Conservation (phyloP, 2,113 vertebrate genomes). For the Coracopsis vasa region DNA sequence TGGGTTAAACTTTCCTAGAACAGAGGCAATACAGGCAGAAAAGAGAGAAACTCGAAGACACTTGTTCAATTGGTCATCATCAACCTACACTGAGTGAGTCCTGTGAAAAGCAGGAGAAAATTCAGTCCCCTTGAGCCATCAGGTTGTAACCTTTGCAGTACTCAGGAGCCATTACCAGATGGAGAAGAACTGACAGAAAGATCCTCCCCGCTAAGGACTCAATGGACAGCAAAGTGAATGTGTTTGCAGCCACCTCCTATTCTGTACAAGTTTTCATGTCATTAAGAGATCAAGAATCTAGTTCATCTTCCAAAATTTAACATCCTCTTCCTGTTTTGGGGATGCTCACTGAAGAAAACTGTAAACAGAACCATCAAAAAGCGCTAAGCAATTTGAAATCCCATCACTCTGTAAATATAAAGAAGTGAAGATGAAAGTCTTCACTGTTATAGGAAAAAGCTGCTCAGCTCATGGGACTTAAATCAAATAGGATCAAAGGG, state of each 20-base stretch:
- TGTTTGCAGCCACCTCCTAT: neutral
- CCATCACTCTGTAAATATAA: neutral
- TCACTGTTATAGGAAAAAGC: neutral
- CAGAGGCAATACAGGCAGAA: neutral
- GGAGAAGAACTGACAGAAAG: neutral
- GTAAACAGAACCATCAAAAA: neutral
- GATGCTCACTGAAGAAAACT: neutral
- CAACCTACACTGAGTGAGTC: neutral
- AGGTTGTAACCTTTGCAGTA: neutral
- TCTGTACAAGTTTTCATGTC: neutral
- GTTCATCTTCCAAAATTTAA: neutral
- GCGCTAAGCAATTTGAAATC: neutral
- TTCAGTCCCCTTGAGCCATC: neutral
- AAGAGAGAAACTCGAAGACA: neutral
- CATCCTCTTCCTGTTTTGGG: neutral
- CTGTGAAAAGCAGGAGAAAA: neutral
- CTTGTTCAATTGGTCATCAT: neutral
- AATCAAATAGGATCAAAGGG: neutral
- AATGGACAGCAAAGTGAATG: neutral
- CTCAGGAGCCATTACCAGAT: neutral
- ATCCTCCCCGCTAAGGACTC: rapidly evolving
- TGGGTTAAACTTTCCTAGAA: neutral
- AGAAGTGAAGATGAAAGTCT: neutral
- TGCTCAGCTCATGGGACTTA: neutral
- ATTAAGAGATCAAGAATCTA: neutral